Evolutionary conservation across 1,140 invertebrate species (phyloP).

Genomic region (Globodera ellingtonae): DNA sequence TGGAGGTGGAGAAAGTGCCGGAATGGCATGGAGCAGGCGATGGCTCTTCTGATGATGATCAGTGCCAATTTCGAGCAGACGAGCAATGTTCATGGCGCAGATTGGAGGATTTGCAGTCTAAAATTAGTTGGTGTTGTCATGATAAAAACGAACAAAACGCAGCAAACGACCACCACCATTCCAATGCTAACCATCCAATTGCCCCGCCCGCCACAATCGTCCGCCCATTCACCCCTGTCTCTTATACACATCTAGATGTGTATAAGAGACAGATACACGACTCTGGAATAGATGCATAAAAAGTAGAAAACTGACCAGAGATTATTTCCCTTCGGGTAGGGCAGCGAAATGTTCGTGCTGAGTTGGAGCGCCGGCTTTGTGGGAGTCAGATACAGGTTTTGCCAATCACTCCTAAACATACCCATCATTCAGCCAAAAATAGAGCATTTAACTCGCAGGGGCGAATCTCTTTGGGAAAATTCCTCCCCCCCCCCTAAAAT

Average conservation of each 20-base stretch:
- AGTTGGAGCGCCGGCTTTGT: not conserved
- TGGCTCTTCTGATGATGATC: not conserved
- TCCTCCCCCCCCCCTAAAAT: no score
- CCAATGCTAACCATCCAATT: not conserved
- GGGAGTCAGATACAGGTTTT: not conserved
- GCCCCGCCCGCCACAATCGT: not conserved
- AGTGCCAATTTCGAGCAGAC: not conserved
- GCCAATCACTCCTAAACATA: not conserved
- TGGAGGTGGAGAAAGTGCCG: no score
- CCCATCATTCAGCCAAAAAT: no score
- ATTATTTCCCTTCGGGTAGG: not conserved
- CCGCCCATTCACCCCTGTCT: not conserved
- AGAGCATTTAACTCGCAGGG: no score
- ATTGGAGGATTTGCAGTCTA: no score
- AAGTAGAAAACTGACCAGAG: not conserved
- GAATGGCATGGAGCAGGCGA: no score
- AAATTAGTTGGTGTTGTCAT: no score
- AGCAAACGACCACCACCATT: no score
- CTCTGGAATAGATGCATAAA: not conserved
- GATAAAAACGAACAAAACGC: no score
- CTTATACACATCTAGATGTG: no score
- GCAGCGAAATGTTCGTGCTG: not conserved
- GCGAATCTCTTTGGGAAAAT: no score
- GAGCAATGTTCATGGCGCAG: not conserved
- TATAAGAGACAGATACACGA: no score